Evolutionary conservation across 2,797 vertebrate genomes (phyloP).

Genomic region (Champsocephalus gunnari): DNA sequence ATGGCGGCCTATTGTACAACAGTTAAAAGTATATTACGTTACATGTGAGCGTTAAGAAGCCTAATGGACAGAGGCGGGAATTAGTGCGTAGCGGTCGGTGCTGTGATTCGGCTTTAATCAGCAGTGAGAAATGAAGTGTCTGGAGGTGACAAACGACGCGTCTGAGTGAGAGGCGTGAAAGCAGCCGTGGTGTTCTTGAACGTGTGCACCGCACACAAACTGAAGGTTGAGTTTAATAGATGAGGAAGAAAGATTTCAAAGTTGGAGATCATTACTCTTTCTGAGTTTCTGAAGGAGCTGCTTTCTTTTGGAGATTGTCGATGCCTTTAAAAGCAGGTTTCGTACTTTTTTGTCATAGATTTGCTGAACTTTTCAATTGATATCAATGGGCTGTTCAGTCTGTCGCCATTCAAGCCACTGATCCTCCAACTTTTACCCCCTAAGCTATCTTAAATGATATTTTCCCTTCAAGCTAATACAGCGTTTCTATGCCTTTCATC

Average conservation of each 20-base stretch:
- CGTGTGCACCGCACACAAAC: background rate
- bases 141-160: conserved; percentile 16
- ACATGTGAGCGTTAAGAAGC: too few relatives aligned
- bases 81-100: too few relatives aligned
- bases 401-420: too few relatives aligned
- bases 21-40: too few relatives aligned
- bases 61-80: too few relatives aligned
- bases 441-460: background rate
- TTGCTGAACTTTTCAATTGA: too few relatives aligned
- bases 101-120: conserved; percentile 10
- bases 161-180: conserved; percentile 13
- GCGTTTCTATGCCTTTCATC: background rate
- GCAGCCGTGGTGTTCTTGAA: background rate
- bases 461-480: background rate
- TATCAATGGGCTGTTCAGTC: too few relatives aligned
- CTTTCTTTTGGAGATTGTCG: background rate
- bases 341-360: background rate
- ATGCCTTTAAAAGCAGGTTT: conserved; percentile 2
- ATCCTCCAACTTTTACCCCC: too few relatives aligned
- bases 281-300: conserved; percentile 8
- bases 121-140: conserved; percentile 1
- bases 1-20: too few relatives aligned
- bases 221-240: conserved; percentile 12
- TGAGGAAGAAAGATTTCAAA: conserved; percentile 22
- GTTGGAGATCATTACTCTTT: conserved; percentile 23